Base-by-base conservation (phyloP, 2,113 vertebrate species). In the Alosa alosa region DNA sequence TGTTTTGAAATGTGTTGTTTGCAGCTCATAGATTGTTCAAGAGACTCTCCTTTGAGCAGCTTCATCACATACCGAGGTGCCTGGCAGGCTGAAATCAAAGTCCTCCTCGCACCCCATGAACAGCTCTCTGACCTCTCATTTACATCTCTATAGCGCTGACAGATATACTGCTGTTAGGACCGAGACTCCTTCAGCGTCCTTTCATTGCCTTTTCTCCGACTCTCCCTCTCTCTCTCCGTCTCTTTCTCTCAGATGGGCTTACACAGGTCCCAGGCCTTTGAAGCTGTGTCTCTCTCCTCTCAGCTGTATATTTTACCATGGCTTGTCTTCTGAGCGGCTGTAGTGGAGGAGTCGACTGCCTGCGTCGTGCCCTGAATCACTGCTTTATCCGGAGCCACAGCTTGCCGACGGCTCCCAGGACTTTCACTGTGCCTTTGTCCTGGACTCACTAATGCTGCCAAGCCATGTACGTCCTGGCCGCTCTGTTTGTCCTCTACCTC, bases 221-320 rank as follows among this genome's bases (percentile, higher is more conserved):
- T 45, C 41, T 83, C 55, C 1, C 20, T 44, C 25, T 68, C 52
- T n/a, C 44, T 68, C 55, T 18, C 49, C 36, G 13, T 83, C 44
- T 4, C 18, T 25, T 15, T 82, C 52, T n/a, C 84, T 90, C 91
- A 90, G 90, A 87, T 89, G 85, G 60, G 50, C 52, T 86, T 84
- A 85, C 75, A 81, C 39, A 25, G 87, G 57, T 87, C 83, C 88
- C 50, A 17, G 22, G 1, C 83, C 86, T 86, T 82, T 84, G 86
- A 85, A 82, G n/a, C 82, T 39, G 86, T 41, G 89, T 90, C 90
- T 93, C 86, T 88, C 90, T 86, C 86, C 5, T 85, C 84, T 81
- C 89, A 88, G 89, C 91, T 92, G 91, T 94, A 93, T 88, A 89
- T 94, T 93, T 92, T 90, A 52, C 36, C 90, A 92, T 93, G 92